Evolutionary conservation across 2,888 invertebrate species (phyloP), one percentile per base, ranked within the genome.

Genomic region (Noctua fimbriata): DNA sequence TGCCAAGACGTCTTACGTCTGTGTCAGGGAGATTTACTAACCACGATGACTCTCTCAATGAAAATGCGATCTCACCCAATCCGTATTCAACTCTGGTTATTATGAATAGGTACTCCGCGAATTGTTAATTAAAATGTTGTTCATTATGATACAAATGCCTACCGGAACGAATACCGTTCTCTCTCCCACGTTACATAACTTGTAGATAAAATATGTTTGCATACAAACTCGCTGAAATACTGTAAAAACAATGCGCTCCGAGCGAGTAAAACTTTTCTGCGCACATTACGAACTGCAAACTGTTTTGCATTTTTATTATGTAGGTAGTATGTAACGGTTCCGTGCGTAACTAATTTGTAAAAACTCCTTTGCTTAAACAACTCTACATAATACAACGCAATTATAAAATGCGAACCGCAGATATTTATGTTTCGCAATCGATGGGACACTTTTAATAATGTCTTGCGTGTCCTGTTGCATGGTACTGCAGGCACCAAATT

Each of bases 191-290:
- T 36, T 63, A 47, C 58, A 28, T 58, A 83, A 78, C 58, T 67
- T 49, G 3, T 14, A 14, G 14, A 16, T n/a, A 58, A 41, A 63
- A 67, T 32, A 18, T 49, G 36, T 72, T 73, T 76, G 49, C 47
- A 52, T 24, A 47, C 66, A 78, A 71, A 60, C 44, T 76, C 65
- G 65, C 60, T 69, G 69, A 70, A 58, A 73, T 47, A 52, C 65
- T 55, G 69, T 44, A 58, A 86, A 80, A 79, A 88, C 73, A 79
- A 78, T 69, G 32, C 58, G 24, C 28, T 66, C 24, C 16, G 28
- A 49, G 52, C 67, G 58, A 18, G 52, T 66, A 2, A 58, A 83
- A 77, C 58, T 87, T 86, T 79, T 75, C 49, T 63, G 52, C 69
- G 60, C 41, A 73, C 18, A 44, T 73, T 65, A 55, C 18, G 14